Base-by-base conservation (phyloP, 1,140 invertebrate species). In the Paracyclopina nana region DNA sequence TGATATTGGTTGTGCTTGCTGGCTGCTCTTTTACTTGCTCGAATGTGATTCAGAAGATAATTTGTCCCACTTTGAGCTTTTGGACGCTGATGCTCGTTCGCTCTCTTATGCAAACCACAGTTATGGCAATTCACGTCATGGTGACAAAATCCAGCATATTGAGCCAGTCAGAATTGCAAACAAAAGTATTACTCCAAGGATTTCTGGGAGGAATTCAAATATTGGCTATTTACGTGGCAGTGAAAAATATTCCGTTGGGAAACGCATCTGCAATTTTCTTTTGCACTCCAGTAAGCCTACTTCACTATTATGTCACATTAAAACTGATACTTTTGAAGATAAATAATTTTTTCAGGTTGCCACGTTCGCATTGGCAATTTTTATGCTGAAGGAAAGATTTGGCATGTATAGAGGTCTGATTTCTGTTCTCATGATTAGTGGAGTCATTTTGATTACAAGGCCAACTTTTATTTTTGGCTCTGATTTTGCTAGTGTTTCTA, bases 221-320 rank as follows among this genome's bases (percentile, higher is more conserved):
- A 9, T 14, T 48, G 14, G 27, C 24, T 22, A 25, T 48, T 14
- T 48, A 28, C 25, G 29, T 48, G 2, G 45, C 45, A 20, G 28
- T 48, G 11, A 48, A 48, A 20, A 22, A 48, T 31, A 29, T 48
- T 3, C 20, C 45, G 6, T 48, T 48, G 25, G 45, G 45, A 16
- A 48, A 48, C 27, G 45, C 45, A 12, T 48, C 45, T 8, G 25
- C 45, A 4, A 48, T 48, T 8, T 48, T 48, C 14, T 48, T 48
- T 29, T 48, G 20, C 8, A 27, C 45, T 26, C 45, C 45, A 11
- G 20, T 48, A 6, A n/a, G n/a, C n/a, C n/a, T n/a, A n/a, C n/a
- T n/a, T n/a, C n/a, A n/a, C n/a, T n/a, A n/a, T n/a, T n/a, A n/a
- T n/a, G n/a, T n/a, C n/a, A n/a, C n/a, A n/a, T n/a, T n/a, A n/a